Base-by-base conservation (phyloP, 2,888 invertebrate genomes). In the Drosophila putrida region DNA sequence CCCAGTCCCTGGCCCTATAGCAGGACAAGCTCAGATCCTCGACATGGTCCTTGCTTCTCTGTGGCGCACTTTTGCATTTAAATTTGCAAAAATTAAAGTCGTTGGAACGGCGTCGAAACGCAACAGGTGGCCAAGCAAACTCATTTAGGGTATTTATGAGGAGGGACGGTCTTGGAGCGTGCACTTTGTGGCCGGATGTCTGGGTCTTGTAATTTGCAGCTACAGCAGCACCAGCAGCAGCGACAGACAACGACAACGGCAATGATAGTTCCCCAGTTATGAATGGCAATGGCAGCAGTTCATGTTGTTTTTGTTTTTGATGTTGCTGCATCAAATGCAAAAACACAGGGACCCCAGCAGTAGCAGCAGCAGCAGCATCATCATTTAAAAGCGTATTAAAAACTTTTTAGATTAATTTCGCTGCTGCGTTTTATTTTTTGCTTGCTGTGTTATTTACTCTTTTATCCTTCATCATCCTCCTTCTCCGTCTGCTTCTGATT, bases 311-410 rank as follows among this genome's bases (percentile, higher is more conserved):
- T 39, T 66, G 57, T 27, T 80, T 49, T 15, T 44, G 53, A 35
- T 46, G 65, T 27, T 54, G 49, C 8, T 31, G 60, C 38, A 63
- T 33, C 20, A 39, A 53, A 10, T 49, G 57, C 51, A 59, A 71
- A 80, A 73, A 82, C 64, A 82, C 54, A 60, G 36, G 65, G 65
- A 62, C 75, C 55, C 64, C 49, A 53, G 38, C 44, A 60, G 27
- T 11, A 49, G 59, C 43, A 33, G 35, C 70, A 25, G 50, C 49
- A 55, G 36, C 73, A 73, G 78, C 80, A 87, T 70, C 85, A 88
- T 90, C 89, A 90, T 91, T 90, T 90, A 91, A 91, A 91, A 91
- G 88, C 90, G 89, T 89, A 90, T 90, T 90, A 91, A 91, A 91
- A 90, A 90, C 82, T 90, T 90, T 90, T 90, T 90, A 90, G 91